These are phyloP conservation scores for Hoplodrina blanda DNA, from an alignment of 2,888 invertebrate genomes.

Conservation along the genomic window DNA sequence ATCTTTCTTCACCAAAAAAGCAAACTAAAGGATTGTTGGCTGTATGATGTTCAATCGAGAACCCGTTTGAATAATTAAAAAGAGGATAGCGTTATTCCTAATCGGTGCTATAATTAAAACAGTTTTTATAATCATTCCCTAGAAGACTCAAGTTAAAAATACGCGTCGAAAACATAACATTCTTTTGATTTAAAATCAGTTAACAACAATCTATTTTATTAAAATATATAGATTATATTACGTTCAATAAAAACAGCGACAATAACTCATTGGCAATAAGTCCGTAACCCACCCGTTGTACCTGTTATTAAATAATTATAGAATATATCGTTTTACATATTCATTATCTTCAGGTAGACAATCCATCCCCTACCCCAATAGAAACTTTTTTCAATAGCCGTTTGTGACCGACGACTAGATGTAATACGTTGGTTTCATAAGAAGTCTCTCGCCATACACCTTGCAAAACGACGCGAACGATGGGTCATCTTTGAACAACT, in stretches of 20 bases:
- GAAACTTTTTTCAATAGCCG: neutral
- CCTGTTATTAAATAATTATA: no score
- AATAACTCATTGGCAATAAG: no score
- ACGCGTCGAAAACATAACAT: neutral
- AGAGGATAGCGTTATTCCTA: slow-evolving; percentile 1
- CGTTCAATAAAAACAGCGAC: no score
- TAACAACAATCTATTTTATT: no score
- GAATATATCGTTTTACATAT: no score
- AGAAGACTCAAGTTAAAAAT: neutral
- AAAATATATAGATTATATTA: no score
- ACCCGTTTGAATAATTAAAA: neutral
- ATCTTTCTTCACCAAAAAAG: neutral
- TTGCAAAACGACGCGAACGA: neutral
- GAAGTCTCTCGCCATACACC: no score
- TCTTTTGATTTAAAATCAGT: no score
- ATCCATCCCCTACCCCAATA: no score
- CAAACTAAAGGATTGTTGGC: slow-evolving; percentile 16
- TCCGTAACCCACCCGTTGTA: no score
- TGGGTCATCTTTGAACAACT: no score
- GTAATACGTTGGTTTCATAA: neutral
- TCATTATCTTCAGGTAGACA: no score
- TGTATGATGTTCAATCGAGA: slow-evolving; percentile 3
- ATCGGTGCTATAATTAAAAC: neutral
- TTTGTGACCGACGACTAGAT: neutral
- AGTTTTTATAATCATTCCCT: neutral